These are phyloP conservation scores for Solenopsis fugax DNA, from an alignment of 1,140 invertebrate genomes.

Conservation along the genomic window DNA sequence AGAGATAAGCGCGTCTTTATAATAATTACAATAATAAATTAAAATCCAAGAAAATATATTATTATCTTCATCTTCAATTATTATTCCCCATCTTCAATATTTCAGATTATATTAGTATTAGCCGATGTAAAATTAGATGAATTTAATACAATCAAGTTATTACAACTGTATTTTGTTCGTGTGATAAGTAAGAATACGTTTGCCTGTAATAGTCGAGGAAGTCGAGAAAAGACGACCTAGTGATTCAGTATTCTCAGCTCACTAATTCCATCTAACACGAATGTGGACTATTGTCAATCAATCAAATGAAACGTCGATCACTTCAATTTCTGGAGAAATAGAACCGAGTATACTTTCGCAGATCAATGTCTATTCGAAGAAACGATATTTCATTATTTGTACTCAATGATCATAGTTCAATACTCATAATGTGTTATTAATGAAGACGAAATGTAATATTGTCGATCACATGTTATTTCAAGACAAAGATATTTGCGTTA, in stretches of 20 bases:
- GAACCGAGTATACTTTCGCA: constrained; percentile 6
- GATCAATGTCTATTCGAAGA: constrained; percentile 22
- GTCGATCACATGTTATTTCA: constrained; percentile 18
- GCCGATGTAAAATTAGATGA: neutral
- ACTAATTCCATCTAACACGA: constrained; percentile 14
- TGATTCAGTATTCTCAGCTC: constrained; percentile 45
- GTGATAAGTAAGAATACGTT: constrained; percentile 11
- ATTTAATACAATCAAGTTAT: constrained; percentile 1
- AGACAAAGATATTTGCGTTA: constrained; percentile 13
- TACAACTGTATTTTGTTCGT: neutral
- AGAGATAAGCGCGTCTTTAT: neutral
- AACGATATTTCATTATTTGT: constrained; percentile 15
- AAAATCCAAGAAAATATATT: neutral
- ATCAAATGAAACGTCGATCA: constrained; percentile 56
- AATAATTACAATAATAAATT: neutral
- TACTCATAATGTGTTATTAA: neutral
- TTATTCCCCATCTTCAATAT: neutral
- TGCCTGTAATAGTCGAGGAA: neutral
- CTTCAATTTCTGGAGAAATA: constrained; percentile 19
- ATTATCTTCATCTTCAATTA: neutral
- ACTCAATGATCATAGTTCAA: constrained; percentile 14
- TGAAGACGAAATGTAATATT: constrained; percentile 14
- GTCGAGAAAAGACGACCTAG: neutral
- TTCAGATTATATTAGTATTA: neutral
- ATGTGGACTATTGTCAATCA: constrained; percentile 40